Conservation (phyloP, 1,140 invertebrate genomes). For the Trichonephila clavata region DNA sequence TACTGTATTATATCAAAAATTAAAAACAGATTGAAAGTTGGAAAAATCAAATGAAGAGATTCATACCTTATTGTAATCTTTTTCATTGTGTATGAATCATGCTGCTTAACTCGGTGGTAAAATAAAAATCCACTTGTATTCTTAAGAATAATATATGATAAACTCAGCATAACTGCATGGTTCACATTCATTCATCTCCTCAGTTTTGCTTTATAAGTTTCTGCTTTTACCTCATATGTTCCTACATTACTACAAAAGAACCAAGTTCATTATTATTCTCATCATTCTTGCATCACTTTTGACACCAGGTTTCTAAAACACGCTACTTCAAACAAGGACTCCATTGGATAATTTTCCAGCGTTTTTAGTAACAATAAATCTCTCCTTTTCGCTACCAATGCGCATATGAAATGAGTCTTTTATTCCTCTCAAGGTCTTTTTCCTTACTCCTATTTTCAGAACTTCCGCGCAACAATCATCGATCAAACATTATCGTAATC, state of each 20-base stretch:
- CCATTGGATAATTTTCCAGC: background rate
- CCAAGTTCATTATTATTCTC: background rate
- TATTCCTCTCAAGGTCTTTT: background rate
- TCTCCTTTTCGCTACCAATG: background rate
- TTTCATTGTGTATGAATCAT: too few relatives aligned
- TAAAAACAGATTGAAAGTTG: too few relatives aligned
- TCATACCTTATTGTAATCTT: too few relatives aligned
- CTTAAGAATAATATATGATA: background rate
- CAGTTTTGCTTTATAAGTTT: too few relatives aligned
- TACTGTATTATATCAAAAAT: too few relatives aligned
- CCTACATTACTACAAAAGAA: background rate
- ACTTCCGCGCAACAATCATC: background rate
- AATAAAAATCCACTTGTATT: too few relatives aligned
- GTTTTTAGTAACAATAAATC: slow-evolving; percentile 17
- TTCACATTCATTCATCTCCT: background rate
- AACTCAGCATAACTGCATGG: background rate
- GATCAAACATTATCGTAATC: slow-evolving; percentile 24
- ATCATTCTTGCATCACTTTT: background rate
- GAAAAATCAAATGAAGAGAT: too few relatives aligned
- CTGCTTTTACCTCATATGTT: background rate
- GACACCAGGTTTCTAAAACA: background rate
- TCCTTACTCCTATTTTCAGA: slow-evolving; percentile 1
- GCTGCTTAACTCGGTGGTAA: too few relatives aligned
- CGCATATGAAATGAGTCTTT: background rate
- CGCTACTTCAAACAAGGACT: background rate